Evolutionary conservation across 2,888 invertebrate genomes (phyloP).

Genomic region (Gastracanthus pulcherrimus): DNA sequence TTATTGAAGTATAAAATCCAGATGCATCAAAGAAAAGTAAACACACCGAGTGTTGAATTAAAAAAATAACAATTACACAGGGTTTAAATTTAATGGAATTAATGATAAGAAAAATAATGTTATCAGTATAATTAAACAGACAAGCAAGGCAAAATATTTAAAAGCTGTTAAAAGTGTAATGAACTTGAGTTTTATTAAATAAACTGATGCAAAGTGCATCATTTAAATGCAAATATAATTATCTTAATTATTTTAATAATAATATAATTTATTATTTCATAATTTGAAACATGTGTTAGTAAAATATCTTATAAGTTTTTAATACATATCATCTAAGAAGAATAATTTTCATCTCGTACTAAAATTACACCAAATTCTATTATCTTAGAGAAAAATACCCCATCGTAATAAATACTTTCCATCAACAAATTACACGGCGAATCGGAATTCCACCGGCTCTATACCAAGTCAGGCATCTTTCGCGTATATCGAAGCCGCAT

Average conservation of each 20-base stretch:
- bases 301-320: too few relatives aligned
- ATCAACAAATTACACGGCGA: slow-evolving; percentile 2
- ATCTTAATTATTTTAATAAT: too few relatives aligned
- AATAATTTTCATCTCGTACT: too few relatives aligned
- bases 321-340: too few relatives aligned
- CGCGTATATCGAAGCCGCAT: background rate
- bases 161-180: slow-evolving; percentile 18
- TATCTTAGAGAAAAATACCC: background rate
- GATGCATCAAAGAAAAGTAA: too few relatives aligned
- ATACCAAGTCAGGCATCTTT: too few relatives aligned
- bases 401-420: background rate
- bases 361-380: too few relatives aligned
- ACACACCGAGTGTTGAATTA: background rate
- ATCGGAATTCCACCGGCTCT: background rate
- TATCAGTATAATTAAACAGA: slow-evolving; percentile 11
- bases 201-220: too few relatives aligned
- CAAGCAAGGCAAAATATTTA: slow-evolving; percentile 12
- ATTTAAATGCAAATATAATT: too few relatives aligned
- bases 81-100: background rate
- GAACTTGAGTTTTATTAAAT: background rate
- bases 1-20: too few relatives aligned
- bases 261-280: too few relatives aligned
- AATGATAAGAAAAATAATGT: background rate
- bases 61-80: background rate
- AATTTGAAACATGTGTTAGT: background rate